phyloP scores from a whole-genome alignment of 2,113 vertebrate genomes.

The Caracal caracal region DNA sequence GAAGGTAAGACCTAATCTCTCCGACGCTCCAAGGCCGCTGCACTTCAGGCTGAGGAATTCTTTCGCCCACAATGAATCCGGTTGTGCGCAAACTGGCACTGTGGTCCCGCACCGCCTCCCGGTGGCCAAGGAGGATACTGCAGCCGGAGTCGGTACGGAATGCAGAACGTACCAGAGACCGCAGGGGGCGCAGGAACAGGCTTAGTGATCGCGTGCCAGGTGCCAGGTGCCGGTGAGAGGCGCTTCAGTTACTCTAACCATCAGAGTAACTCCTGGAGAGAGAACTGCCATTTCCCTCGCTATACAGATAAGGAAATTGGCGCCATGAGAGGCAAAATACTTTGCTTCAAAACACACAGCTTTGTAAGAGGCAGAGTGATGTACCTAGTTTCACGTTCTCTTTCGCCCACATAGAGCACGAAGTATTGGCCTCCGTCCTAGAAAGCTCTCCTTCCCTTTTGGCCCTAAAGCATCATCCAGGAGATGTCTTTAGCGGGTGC shows the following conservation, averaged over 20 bases:
- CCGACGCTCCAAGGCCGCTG: rapidly evolving
- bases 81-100: neutral
- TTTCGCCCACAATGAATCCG: neutral
- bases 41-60: neutral
- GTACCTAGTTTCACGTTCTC: neutral
- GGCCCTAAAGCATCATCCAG: neutral
- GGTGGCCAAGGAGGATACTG: neutral
- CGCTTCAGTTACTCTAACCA: neutral
- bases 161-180: neutral
- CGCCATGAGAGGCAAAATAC: neutral
- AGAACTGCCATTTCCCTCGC: neutral
- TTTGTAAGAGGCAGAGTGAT: neutral
- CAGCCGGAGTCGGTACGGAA: neutral
- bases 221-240: neutral
- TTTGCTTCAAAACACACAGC: neutral
- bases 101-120: slow-evolving; percentile 27
- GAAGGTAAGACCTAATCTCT: neutral
- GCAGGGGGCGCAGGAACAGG: slow-evolving; percentile 4
- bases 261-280: neutral
- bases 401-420: neutral
- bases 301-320: neutral
- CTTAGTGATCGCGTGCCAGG: neutral
- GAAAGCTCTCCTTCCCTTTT: neutral
- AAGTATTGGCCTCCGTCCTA: neutral
- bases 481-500: neutral